phyloP scores from a whole-genome alignment of 1,140 invertebrate species.

The Bombus ignitus region DNA sequence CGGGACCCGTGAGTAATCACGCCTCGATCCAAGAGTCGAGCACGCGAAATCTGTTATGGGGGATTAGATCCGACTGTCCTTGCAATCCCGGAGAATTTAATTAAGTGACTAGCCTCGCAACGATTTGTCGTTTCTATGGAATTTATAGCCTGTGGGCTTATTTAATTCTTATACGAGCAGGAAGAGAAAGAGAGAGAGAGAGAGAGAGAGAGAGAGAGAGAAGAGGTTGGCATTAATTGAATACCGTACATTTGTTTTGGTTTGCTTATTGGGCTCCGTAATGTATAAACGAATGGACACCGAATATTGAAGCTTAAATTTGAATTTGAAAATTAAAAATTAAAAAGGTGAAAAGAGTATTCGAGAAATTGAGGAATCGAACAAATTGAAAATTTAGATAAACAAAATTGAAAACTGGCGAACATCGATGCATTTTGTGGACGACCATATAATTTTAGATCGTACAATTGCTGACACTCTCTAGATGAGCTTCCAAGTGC shows the following conservation, averaged over 20 bases:
- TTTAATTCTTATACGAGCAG: constrained; percentile 4
- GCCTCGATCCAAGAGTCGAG: not conserved
- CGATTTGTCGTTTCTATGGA: not conserved
- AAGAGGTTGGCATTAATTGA: not conserved
- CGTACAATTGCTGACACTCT: not conserved
- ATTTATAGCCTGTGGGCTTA: constrained; percentile 1
- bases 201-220: no score
- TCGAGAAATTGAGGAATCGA: not conserved
- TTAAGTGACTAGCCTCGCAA: not conserved
- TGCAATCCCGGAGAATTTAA: constrained; percentile 2
- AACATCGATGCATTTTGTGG: not conserved
- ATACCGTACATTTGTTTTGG: not conserved
- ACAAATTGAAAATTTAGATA: not conserved
- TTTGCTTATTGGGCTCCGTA: not conserved
- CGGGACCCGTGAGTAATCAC: constrained; percentile 5
- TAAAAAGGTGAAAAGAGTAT: not conserved
- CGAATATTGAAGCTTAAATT: not conserved
- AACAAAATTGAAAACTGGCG: not conserved
- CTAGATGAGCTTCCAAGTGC: not conserved
- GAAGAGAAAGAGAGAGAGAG: not conserved
- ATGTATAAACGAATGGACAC: not conserved
- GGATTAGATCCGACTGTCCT: not conserved
- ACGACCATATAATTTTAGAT: not conserved
- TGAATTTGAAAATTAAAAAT: not conserved
- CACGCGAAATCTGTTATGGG: not conserved